These are phyloP conservation scores for Leucoma salicis DNA, from an alignment of 2,888 invertebrate genomes.

Conservation along the genomic window DNA sequence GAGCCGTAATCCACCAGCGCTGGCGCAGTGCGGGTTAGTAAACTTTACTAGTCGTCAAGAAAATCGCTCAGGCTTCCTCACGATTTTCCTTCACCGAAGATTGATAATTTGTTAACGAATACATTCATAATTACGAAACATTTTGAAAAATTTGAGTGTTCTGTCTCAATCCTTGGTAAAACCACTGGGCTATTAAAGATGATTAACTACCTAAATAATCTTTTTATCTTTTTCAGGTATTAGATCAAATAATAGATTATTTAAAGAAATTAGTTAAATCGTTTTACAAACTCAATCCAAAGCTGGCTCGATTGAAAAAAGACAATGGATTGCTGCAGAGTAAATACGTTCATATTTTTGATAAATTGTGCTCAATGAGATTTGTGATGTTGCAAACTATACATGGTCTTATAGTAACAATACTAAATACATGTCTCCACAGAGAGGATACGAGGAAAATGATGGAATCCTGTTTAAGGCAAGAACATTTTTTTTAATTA, in stretches of 20 bases:
- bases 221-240: constrained; percentile 71
- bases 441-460: constrained; percentile 82
- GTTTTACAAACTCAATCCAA: constrained; percentile 77
- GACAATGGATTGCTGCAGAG: constrained; percentile 62
- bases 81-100: too few relatives aligned
- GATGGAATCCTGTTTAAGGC: constrained; percentile 81
- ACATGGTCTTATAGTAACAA: constrained; percentile 77
- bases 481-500: constrained; percentile 27
- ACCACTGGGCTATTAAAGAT: too few relatives aligned
- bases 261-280: constrained; percentile 76
- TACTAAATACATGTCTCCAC: constrained; percentile 76
- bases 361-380: constrained; percentile 76
- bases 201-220: too few relatives aligned
- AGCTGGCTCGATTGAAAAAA: constrained; percentile 69
- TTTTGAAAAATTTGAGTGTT: too few relatives aligned
- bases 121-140: too few relatives aligned
- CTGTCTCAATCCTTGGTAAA: too few relatives aligned
- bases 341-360: constrained; percentile 78
- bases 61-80: too few relatives aligned
- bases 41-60: too few relatives aligned
- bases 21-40: too few relatives aligned
- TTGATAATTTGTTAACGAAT: too few relatives aligned
- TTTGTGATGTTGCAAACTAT: constrained; percentile 81
- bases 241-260: constrained; percentile 81
- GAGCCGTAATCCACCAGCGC: too few relatives aligned